Conservation (phyloP, 2,113 vertebrate species). For the Polypterus bichir region DNA sequence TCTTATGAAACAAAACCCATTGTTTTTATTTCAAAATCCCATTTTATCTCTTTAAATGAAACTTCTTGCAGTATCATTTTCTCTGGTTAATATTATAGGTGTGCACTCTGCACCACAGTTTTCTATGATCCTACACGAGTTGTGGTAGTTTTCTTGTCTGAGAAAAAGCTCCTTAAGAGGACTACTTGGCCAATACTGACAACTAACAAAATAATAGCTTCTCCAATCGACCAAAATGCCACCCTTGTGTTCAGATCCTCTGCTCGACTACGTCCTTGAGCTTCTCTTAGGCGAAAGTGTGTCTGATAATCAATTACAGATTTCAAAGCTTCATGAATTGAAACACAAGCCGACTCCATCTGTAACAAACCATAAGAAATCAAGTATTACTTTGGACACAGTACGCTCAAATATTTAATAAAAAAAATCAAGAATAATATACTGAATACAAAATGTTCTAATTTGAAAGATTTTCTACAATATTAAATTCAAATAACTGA, state of each 20-base stretch:
- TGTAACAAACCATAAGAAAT: constrained; percentile 26
- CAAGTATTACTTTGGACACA: too few species aligned
- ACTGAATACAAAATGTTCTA: too few species aligned
- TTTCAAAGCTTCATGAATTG: constrained; percentile 93
- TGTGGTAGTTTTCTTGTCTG: constrained; percentile 90
- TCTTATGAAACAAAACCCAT: too few species aligned
- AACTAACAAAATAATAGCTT: constrained; percentile 88
- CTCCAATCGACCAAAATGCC: constrained; percentile 93
- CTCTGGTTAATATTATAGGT: too few species aligned
- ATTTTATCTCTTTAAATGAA: too few species aligned
- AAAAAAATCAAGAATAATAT: too few species aligned
- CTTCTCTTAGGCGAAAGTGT: constrained; percentile 87
- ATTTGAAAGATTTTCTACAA: too few species aligned
- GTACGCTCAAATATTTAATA: too few species aligned
- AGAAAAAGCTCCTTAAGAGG: constrained; percentile 94
- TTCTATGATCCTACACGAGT: constrained; percentile 88
- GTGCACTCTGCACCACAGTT: neutral
- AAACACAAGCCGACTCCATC: constrained; percentile 97
- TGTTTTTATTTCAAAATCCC: too few species aligned
- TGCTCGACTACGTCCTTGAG: constrained; percentile 88
- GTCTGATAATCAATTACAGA: constrained; percentile 96
- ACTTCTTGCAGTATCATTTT: too few species aligned
- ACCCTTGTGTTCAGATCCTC: constrained; percentile 94
- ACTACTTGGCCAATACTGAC: constrained; percentile 97
- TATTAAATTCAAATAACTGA: too few species aligned